A percentile compares a stretch with the other conserved stretches of the same genome.
These are phyloP conservation scores for Otus sunia DNA, from an alignment of 2,113 vertebrate genomes.

Conservation along the genomic window DNA sequence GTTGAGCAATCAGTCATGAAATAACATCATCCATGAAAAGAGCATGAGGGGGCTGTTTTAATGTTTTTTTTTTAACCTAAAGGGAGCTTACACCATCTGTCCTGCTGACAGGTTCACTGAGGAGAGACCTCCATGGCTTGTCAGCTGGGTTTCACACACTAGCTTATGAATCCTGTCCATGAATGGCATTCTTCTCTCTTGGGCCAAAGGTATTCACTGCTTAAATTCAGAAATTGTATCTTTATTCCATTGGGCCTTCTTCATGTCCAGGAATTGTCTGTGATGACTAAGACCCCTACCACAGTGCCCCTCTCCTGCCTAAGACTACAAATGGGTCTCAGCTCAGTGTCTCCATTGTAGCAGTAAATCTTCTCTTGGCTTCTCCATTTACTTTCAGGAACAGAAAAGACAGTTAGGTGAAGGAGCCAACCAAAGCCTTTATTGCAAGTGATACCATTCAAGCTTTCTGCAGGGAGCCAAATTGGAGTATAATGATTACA, in stretches of 20 bases:
- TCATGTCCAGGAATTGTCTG: background rate
- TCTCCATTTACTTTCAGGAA: background rate
- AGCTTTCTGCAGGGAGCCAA: slow-evolving; percentile 8
- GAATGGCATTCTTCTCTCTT: background rate
- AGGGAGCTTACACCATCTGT: background rate
- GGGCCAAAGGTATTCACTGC: background rate
- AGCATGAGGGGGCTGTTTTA: background rate
- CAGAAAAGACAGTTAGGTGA: background rate
- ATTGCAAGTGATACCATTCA: background rate
- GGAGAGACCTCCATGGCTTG: background rate
- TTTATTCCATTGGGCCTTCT: background rate
- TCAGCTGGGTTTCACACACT: background rate
- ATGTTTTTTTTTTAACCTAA: background rate
- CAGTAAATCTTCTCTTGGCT: background rate
- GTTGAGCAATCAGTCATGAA: background rate
- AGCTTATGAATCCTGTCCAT: background rate
- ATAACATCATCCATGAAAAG: background rate
- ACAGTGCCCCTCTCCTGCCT: background rate
- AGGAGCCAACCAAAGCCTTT: background rate
- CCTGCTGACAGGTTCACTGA: background rate
- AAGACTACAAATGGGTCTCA: background rate
- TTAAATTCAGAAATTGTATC: background rate
- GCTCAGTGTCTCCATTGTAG: background rate
- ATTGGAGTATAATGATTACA: background rate
- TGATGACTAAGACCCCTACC: background rate